Conservation (phyloP, 2,797 vertebrate species). For the Enteromius mattozi region DNA sequence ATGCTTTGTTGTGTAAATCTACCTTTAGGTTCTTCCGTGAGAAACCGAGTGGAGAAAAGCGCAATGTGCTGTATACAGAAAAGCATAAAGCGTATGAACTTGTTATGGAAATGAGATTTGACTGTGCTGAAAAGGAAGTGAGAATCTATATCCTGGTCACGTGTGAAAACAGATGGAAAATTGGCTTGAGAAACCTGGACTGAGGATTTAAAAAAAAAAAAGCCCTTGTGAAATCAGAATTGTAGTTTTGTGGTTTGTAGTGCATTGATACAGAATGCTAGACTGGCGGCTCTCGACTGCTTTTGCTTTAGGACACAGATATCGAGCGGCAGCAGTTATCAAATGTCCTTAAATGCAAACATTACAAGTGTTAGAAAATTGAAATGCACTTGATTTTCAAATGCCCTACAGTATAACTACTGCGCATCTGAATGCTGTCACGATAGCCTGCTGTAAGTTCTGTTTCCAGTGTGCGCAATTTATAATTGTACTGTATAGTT, state of each 20-base stretch:
- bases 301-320: slow-evolving; percentile 4
- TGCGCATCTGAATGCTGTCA: no score
- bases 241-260: background rate
- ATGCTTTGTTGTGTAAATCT: slow-evolving; percentile 11
- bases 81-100: background rate
- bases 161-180: background rate
- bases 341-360: background rate
- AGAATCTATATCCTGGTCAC: background rate
- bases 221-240: background rate
- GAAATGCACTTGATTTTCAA: background rate
- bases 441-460: no score
- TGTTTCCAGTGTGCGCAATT: background rate
- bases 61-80: background rate
- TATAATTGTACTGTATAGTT: background rate
- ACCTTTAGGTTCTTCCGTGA: background rate
- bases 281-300: background rate
- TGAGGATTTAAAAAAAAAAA: background rate
- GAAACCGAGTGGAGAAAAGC: background rate
- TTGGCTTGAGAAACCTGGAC: background rate
- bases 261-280: background rate
- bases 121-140: background rate
- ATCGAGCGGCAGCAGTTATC: background rate
- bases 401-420: background rate
- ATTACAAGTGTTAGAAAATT: background rate
- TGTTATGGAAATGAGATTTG: background rate